A percentile compares a stretch with the other conserved stretches of the same genome.
These are phyloP conservation scores for Drosophila ambigua DNA, from an alignment of 1,140 invertebrate genomes.

Conservation along the genomic window DNA sequence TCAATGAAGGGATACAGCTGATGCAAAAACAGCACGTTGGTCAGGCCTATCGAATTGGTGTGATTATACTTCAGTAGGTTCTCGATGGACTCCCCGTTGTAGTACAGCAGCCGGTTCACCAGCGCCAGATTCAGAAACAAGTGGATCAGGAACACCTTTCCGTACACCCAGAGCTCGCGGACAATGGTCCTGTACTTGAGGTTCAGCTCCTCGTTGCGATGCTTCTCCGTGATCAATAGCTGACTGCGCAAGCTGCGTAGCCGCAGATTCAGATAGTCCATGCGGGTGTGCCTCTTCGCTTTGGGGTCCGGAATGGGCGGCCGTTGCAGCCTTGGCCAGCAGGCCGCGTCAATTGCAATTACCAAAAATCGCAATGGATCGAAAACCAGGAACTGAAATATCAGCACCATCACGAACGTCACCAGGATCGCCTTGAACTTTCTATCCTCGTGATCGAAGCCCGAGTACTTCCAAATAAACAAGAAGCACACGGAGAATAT, in stretches of 20 bases:
- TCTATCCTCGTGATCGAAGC: conserved; percentile 27
- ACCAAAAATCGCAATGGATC: conserved; percentile 43
- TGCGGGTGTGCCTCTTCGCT: conserved; percentile 12
- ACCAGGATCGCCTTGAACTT: conserved; percentile 40
- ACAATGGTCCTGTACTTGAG: conserved; percentile 51
- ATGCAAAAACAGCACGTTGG: conserved; percentile 3
- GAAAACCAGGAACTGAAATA: conserved; percentile 28
- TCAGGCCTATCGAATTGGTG: conserved; percentile 17
- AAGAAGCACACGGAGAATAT: conserved; percentile 1
- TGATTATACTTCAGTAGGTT: conserved; percentile 14
- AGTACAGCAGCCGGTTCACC: conserved; percentile 13
- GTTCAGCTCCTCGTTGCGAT: conserved; percentile 63
- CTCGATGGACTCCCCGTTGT: conserved; percentile 22
- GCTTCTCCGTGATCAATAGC: conserved; percentile 39
- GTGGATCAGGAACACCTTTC: conserved; percentile 40
- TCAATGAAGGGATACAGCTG: conserved; percentile 51
- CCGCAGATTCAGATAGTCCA: conserved; percentile 35
- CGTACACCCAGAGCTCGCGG: conserved; percentile 52
- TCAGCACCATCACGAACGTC: background rate
- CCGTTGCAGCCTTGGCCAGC: conserved; percentile 21
- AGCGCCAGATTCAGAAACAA: conserved; percentile 33
- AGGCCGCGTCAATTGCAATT: conserved; percentile 35
- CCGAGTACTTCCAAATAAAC: conserved; percentile 27
- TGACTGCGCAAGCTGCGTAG: conserved; percentile 34
- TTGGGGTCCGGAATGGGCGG: background rate